A percentile compares a stretch with the other conserved stretches of the same genome.
phyloP scores from a whole-genome alignment of 2,888 invertebrate genomes.

The Galeopsomyia nigrocyanea region DNA sequence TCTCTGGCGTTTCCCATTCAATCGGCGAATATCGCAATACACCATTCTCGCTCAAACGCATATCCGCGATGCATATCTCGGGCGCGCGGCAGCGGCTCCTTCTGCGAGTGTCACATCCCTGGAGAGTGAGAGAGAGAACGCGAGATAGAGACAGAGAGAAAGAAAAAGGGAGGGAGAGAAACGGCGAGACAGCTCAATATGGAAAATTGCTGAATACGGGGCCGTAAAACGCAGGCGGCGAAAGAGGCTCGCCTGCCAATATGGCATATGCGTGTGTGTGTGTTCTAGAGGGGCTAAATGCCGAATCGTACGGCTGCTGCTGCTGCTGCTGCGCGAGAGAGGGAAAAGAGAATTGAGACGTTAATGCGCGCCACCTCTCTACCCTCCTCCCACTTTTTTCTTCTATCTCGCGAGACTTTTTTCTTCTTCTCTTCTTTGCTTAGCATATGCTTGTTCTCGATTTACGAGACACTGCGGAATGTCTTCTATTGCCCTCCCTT shows the following conservation, averaged over 20 bases:
- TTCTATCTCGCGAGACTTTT: neutral
- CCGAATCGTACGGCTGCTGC: slow-evolving; percentile 22
- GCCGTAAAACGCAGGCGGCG: slow-evolving; percentile 50
- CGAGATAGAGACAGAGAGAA: slow-evolving; percentile 16
- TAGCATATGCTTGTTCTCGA: too few relatives aligned
- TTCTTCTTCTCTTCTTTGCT: slow-evolving; percentile 2
- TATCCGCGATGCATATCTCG: slow-evolving; percentile 28
- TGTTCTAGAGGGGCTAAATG: slow-evolving; percentile 26
- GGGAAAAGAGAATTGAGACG: slow-evolving; percentile 36
- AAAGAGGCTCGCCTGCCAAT: slow-evolving; percentile 56
- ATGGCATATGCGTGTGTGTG: slow-evolving; percentile 52
- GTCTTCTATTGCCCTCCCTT: too few relatives aligned
- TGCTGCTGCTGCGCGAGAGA: neutral
- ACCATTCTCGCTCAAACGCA: slow-evolving; percentile 1
- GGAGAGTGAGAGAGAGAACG: slow-evolving; percentile 29
- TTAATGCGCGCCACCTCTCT: slow-evolving; percentile 16
- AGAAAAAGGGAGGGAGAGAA: slow-evolving; percentile 25
- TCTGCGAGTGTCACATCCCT: slow-evolving; percentile 41
- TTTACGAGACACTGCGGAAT: too few relatives aligned
- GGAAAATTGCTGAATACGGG: slow-evolving; percentile 50
- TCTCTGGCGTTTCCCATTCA: slow-evolving; percentile 23
- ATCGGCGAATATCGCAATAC: slow-evolving; percentile 22
- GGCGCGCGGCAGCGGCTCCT: slow-evolving; percentile 32
- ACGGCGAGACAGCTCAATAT: slow-evolving; percentile 45
- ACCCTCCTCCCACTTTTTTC: neutral